These are phyloP conservation scores for Arenaria interpres DNA, from an alignment of 2,113 vertebrate genomes.

Conservation along the genomic window DNA sequence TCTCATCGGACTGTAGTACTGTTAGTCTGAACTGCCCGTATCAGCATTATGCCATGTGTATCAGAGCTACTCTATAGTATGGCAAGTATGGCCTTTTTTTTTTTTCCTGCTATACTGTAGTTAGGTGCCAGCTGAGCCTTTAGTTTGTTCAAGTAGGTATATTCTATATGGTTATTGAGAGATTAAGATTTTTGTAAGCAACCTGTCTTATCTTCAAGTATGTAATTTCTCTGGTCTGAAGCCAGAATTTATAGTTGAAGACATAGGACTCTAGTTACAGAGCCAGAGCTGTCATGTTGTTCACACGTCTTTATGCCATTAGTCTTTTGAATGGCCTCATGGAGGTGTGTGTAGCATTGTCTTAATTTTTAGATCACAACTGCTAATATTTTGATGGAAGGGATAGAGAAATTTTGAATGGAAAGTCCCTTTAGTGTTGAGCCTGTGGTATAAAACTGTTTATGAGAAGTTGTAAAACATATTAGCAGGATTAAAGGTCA, in stretches of 20 bases:
- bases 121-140: not conserved
- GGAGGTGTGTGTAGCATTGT: not conserved
- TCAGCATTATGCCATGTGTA: fast-evolving
- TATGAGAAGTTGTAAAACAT: not conserved
- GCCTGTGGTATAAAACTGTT: not conserved
- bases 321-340: not conserved
- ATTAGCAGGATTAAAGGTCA: not conserved
- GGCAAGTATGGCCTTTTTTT: not conserved
- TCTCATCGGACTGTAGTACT: not conserved
- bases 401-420: not conserved
- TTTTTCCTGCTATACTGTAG: not conserved
- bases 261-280: not conserved
- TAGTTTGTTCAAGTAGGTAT: not conserved
- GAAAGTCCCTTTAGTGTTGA: not conserved
- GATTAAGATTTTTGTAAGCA: not conserved
- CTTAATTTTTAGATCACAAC: not conserved
- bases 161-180: not conserved
- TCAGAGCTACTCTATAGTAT: not conserved
- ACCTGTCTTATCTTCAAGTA: not conserved
- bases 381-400: not conserved
- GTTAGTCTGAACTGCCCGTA: fast-evolving
- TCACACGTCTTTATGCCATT: fast-evolving
- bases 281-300: not conserved
- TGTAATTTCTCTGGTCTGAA: not conserved
- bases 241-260: not conserved